These are phyloP conservation scores for Gymnopithys bicolor DNA, from an alignment of 2,797 vertebrate genomes.

Conservation along the genomic window DNA sequence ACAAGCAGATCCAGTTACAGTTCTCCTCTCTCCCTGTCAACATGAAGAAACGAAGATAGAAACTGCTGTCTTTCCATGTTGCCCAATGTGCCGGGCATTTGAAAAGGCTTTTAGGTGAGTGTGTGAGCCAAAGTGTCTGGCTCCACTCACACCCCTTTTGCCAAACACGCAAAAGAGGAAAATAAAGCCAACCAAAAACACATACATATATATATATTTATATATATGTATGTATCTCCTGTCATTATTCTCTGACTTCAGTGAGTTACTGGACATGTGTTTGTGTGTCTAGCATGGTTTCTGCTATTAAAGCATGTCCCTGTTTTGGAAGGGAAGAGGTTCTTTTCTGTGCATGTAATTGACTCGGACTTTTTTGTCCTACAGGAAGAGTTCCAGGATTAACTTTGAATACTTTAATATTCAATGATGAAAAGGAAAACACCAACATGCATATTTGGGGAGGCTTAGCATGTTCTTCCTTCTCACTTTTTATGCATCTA, in stretches of 20 bases:
- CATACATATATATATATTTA: no score
- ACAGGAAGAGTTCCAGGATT: constrained; percentile 47
- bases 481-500: not conserved
- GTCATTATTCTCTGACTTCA: constrained; percentile 64
- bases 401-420: constrained; percentile 30
- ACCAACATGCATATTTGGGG: not conserved
- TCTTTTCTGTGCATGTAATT: not conserved
- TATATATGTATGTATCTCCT: not conserved
- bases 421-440: not conserved
- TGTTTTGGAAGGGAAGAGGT: not conserved
- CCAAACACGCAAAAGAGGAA: constrained; percentile 53
- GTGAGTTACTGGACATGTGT: constrained; percentile 3
- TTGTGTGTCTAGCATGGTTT: constrained; percentile 27
- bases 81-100: constrained; percentile 61
- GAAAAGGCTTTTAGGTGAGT: constrained; percentile 68
- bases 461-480: not conserved
- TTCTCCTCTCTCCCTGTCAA: constrained; percentile 29
- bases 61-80: constrained; percentile 66
- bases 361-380: constrained; percentile 37
- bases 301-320: constrained; percentile 46
- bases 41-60: constrained; percentile 55
- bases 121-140: constrained; percentile 75
- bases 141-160: constrained; percentile 65
- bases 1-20: constrained; percentile 62
- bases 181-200: not conserved